A percentile compares a stretch with the other conserved stretches of the same genome.
These are phyloP conservation scores for Battus philenor DNA, from an alignment of 1,140 invertebrate genomes.

Conservation along the genomic window DNA sequence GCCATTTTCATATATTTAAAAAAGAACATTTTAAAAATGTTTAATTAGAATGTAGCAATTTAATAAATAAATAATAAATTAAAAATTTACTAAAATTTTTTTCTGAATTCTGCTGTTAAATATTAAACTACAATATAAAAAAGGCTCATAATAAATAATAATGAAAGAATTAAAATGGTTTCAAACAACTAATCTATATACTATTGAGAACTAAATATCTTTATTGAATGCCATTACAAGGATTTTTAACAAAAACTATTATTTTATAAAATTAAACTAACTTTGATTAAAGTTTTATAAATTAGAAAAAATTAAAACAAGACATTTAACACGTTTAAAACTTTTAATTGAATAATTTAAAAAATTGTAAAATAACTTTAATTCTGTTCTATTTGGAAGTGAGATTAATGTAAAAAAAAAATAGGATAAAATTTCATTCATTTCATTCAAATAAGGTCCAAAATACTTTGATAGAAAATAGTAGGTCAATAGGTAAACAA, in stretches of 20 bases:
- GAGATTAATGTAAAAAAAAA: no score
- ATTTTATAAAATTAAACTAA: no score
- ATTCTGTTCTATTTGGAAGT: no score
- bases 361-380: no score
- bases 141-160: background rate
- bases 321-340: no score
- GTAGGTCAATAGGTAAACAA: conserved; percentile 30
- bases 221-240: no score
- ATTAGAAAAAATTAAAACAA: no score
- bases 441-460: conserved; percentile 12
- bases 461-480: conserved; percentile 21
- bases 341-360: no score
- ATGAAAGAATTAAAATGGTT: background rate
- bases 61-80: background rate
- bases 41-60: background rate
- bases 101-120: background rate
- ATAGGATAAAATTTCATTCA: no score
- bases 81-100: background rate
- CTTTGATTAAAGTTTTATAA: no score
- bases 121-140: background rate
- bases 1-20: background rate
- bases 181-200: background rate
- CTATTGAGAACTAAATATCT: no score
- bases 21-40: background rate
- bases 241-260: no score